Evolutionary conservation across 2,888 invertebrate species (phyloP), one percentile per base, ranked within the genome.

Genomic region (Dynastes grantii): DNA sequence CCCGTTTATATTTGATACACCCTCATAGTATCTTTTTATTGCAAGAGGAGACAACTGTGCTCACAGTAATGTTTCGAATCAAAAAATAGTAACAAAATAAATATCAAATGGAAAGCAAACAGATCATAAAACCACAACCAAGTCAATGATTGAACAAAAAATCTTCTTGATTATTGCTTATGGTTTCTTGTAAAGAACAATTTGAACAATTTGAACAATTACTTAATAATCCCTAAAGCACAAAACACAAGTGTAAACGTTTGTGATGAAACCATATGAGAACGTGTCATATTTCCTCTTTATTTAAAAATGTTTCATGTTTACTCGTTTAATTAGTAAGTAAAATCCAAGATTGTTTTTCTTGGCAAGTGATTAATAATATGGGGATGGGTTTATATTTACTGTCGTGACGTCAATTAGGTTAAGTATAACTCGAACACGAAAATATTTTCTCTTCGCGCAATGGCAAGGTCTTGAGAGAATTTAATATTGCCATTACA

Each of bases 381-480:
- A 51, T 51, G 51, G 11, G 27, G 68, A 68, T 58, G 73, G 22
- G 45, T 55, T 58, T 16, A 58, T 58, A 73, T 55, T 53, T 40
- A 37, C 37, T 73, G 5, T 37, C 5, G 11, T 73, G 29, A 58
- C 73, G 73, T 58, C 58, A 73, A 40, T 9, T 16, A 73, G 37
- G 73, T 73, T 73, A 73, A 58, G 40, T 73, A 58, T 73, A 73
- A 73, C 73, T 58, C 58, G 40, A 53, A 58, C 16, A n/a, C 58
- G 58, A 73, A 73, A 73, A 61, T 73, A 73, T 73, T 58, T 58
- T 73, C 22, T n/a, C 55, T 58, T 73, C 58, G 73, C 73, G 58
- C 40, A 45, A 22, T 58, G 73, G 22, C 58, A 73, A 73, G 61
- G 73, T 73, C 40, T 29, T 27, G 51, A 73, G 16, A 11, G 58